Conservation (phyloP, 2,888 invertebrate genomes). For the Nemoura dubitans region DNA sequence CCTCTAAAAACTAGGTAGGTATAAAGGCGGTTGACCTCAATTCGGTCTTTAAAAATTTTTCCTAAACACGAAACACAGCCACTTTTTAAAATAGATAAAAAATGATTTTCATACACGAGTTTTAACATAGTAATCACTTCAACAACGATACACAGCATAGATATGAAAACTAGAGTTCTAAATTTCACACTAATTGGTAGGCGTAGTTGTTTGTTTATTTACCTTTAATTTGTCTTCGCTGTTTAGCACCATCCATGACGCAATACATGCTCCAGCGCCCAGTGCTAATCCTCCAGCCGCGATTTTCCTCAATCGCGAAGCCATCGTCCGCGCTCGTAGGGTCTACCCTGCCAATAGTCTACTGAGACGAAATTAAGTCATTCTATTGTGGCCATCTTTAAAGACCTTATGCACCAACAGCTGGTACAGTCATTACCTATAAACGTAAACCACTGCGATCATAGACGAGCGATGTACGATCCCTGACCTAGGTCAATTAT, state of each 20-base stretch:
- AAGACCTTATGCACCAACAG: background rate
- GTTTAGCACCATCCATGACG: slow-evolving; percentile 54
- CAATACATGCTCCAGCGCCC: slow-evolving; percentile 55
- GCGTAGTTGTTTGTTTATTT: slow-evolving; percentile 30
- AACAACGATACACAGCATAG: background rate
- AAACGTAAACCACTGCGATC: background rate
- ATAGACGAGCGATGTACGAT: background rate
- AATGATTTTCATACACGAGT: background rate
- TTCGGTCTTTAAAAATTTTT: background rate
- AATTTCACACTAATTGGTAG: background rate
- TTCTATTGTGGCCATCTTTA: slow-evolving; percentile 29
- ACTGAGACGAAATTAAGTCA: slow-evolving; percentile 21
- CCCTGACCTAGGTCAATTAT: background rate
- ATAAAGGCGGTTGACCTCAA: background rate
- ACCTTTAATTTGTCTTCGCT: slow-evolving; percentile 50
- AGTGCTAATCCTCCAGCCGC: slow-evolving; percentile 54
- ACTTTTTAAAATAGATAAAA: background rate
- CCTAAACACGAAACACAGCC: background rate
- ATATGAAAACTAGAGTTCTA: background rate
- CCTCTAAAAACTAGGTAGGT: background rate
- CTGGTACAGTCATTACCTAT: slow-evolving; percentile 20
- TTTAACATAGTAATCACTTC: background rate
- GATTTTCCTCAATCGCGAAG: slow-evolving; percentile 54
- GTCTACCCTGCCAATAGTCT: background rate
- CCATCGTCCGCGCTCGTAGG: slow-evolving; percentile 50